phyloP scores from a whole-genome alignment of 2,888 invertebrate genomes.

The Tenthredo scrophulariae region DNA sequence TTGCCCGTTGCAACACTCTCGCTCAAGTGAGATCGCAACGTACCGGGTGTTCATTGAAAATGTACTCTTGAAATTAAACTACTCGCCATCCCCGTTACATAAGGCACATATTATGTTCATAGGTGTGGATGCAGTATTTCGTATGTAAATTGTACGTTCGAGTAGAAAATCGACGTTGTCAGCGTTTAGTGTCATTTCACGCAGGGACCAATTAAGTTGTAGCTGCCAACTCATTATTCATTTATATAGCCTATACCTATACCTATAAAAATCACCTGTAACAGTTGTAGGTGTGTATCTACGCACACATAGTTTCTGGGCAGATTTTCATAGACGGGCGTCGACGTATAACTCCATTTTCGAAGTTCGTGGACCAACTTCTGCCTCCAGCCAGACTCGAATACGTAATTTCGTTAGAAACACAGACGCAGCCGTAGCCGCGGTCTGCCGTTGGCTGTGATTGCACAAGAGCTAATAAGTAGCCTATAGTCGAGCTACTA shows the following conservation, averaged over 20 bases:
- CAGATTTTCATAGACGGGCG: conserved; percentile 40
- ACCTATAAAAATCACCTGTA: not conserved
- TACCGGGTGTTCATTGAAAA: conserved; percentile 40
- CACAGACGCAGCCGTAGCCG: conserved; percentile 28
- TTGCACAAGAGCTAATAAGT: conserved; percentile 46
- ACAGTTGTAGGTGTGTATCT: not conserved
- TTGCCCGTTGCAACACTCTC: conserved; percentile 52
- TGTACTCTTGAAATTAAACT: not conserved
- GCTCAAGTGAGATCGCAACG: conserved; percentile 49
- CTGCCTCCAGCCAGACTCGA: conserved; percentile 37
- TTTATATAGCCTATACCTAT: not conserved
- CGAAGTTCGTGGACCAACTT: conserved; percentile 25
- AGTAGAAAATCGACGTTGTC: conserved; percentile 47
- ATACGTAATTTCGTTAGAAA: conserved; percentile 48
- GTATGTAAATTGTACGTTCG: conserved; percentile 42
- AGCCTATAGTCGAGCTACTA: conserved; percentile 46
- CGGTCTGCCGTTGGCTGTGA: conserved; percentile 26
- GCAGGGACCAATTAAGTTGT: conserved; percentile 49
- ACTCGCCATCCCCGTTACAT: not conserved
- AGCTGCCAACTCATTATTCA: conserved; percentile 49
- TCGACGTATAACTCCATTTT: conserved; percentile 42
- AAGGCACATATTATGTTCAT: not conserved
- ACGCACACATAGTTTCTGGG: not conserved
- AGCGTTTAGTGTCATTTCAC: conserved; percentile 49
- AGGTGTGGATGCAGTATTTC: conserved; percentile 2